phyloP scores from a whole-genome alignment of 35 echinoderm and acorn worm genomes.

The Acanthaster planci region DNA sequence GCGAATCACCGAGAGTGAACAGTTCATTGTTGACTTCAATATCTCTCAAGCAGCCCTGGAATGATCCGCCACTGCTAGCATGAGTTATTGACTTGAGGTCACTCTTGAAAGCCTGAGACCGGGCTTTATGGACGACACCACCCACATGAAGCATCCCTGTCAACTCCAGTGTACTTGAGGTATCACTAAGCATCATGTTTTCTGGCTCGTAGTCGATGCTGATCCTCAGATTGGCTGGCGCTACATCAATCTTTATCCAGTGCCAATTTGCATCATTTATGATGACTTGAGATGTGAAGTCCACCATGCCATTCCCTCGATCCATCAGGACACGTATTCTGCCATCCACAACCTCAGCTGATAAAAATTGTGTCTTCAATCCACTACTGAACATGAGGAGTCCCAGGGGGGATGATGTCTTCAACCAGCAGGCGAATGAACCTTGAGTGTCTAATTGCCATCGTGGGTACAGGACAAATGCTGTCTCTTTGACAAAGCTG shows the following conservation, averaged over 20 bases:
- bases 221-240: constrained; percentile 54
- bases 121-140: constrained; percentile 80
- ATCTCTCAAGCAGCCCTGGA: constrained; percentile 83
- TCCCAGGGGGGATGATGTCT: constrained; percentile 68
- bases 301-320: constrained; percentile 41
- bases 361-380: constrained; percentile 52
- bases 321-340: constrained; percentile 72
- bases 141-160: constrained; percentile 74
- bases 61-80: constrained; percentile 76
- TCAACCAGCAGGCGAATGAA: constrained; percentile 86
- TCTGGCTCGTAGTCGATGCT: constrained; percentile 86
- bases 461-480: constrained; percentile 80
- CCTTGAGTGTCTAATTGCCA: constrained; percentile 76
- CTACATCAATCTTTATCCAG: constrained; percentile 68
- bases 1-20: constrained; percentile 73
- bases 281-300: constrained; percentile 55
- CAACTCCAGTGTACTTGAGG: constrained; percentile 7
- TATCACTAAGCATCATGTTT: constrained; percentile 33
- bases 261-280: constrained; percentile 83
- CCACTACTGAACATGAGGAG: constrained; percentile 80
- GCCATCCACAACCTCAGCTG: constrained; percentile 77
- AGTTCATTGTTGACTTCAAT: constrained; percentile 81
- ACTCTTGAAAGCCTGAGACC: constrained; percentile 55
- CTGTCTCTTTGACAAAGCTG: constrained; percentile 87
- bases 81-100: constrained; percentile 74